These are phyloP conservation scores for Trichopoda pennipes DNA, from an alignment of 2,888 invertebrate genomes.

Conservation along the genomic window DNA sequence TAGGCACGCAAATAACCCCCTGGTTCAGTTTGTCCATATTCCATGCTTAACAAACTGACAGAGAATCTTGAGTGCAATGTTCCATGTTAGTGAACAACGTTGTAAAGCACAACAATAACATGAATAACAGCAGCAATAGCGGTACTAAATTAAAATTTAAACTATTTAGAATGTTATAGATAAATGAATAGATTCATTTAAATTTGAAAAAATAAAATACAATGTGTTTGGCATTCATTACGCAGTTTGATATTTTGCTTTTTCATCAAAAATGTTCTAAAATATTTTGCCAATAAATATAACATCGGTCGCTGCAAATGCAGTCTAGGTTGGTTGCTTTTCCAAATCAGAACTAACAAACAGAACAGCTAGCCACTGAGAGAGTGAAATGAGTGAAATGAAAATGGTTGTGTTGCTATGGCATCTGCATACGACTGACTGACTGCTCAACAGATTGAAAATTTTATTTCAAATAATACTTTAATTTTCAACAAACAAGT, in stretches of 20 bases:
- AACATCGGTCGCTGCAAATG: conserved; percentile 22
- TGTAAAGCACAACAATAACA: conserved; percentile 7
- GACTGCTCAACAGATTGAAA: conserved; percentile 44
- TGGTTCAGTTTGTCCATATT: background rate
- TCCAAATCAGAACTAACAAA: conserved; percentile 12
- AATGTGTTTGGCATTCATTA: conserved; percentile 39
- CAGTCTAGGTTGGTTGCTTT: conserved; percentile 19
- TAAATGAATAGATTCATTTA: conserved; percentile 36
- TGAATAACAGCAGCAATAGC: background rate
- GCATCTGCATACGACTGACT: conserved; percentile 11
- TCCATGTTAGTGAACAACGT: conserved; percentile 59
- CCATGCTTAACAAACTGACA: conserved; percentile 14
- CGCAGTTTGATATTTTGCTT: conserved; percentile 30
- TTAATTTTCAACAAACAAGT: conserved; percentile 53
- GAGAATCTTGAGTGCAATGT: conserved; percentile 51
- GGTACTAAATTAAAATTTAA: conserved; percentile 31
- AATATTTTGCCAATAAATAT: conserved; percentile 14
- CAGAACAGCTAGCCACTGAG: conserved; percentile 2
- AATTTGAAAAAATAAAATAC: background rate
- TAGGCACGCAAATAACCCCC: conserved; percentile 18
- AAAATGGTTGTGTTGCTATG: conserved; percentile 49
- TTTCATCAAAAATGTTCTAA: conserved; percentile 13
- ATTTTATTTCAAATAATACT: conserved; percentile 31
- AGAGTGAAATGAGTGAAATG: conserved; percentile 23
- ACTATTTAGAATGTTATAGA: conserved; percentile 35